Evolutionary conservation across 2,888 invertebrate species (phyloP), one percentile per base, ranked within the genome.

Genomic region (Clitarchus hookeri): DNA sequence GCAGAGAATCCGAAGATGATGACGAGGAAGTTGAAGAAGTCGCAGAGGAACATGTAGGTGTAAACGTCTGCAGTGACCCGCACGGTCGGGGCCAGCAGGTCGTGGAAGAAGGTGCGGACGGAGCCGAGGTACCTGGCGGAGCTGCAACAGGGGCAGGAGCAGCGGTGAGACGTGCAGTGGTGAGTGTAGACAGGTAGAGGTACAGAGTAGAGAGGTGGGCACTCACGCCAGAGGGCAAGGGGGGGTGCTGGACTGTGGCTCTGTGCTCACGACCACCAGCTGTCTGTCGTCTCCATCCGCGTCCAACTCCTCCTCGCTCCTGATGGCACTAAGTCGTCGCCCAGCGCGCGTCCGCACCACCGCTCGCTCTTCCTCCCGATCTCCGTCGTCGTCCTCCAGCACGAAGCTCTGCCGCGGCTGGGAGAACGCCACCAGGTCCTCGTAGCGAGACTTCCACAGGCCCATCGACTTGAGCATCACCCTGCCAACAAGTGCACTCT

Each of bases 21-120:
- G 48, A 99, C 97, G 89, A 99, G 94, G 91, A 99, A 99, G 91
- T 98, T 98, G 91, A 98, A 95, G 92, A 99, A 99, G 92, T 99
- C 99, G 91, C 99, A 99, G 88, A 98, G 94, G 92, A 99, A 99
- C 98, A 99, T 99, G 91, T 97, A 96, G 0, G 98, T 98, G 92
- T 99, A 99, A 23, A 99, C 97, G 91, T 99, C 98, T 8, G 96
- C 96, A 36, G 96, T 95, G 88, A 96, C 96, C 89, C 97, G 95
- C 89, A 96, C 96, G 87, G 95, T 93, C 82, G 97, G 96, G 90
- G 95, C 94, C 78, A 97, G 92, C 91, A 98, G 93, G 90, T 94
- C 94, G 88, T 93, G 91, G 92, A 98, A 97, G 93, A 98, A 99
- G 19, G 92, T 92, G 89, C 93, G 94, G 88, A 95, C 92, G 25